Evolutionary conservation across 1,140 invertebrate species (phyloP), one percentile per base, ranked within the genome.

Genomic region (Trichonephila clavata): DNA sequence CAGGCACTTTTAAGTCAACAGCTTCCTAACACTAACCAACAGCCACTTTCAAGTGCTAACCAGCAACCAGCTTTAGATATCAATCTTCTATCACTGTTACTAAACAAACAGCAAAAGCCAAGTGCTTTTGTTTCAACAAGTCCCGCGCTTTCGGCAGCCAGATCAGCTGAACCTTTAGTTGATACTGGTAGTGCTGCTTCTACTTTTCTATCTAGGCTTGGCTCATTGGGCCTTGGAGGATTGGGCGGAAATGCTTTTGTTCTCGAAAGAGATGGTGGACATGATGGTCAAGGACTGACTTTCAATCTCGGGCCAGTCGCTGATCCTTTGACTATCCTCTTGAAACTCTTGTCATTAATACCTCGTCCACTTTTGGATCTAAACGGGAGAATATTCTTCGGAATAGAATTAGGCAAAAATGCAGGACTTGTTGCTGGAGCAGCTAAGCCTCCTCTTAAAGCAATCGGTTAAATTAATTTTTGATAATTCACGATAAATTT

Each of bases 391-490:
- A 43, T 94, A 57, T 94, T 94, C 24, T 94, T 94, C 39, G 93
- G 93, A 1, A 94, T 94, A 18, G 93, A 94, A 16, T 32, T 94
- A 24, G 93, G 93, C n/a, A 94, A 90, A 83, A 94, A 94, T 84
- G 93, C 93, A 21, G 93, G 93, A 21, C 71, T 94, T 43, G 80
- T 84, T 13, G 27, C 87, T 16, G 60, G 59, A 24, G 68, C 6
- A 8, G 24, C 21, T 3, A 68, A 65, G n/a, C 77, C 90, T n/a
- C 27, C 24, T 39, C n/a, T 50, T 16, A 86, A 86, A 21, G 61
- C 91, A 32, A 91, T 81, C 27, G 91, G 91, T 27, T 92, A 59
- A 92, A 10, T n/a, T 84, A 24, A 39, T 43, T 21, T 68, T 88
- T 20, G 5, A 24, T 16, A 0, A 18, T 32, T 77, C 5, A 32